phyloP scores from a whole-genome alignment of 2,888 invertebrate species.

The Elegia similella region DNA sequence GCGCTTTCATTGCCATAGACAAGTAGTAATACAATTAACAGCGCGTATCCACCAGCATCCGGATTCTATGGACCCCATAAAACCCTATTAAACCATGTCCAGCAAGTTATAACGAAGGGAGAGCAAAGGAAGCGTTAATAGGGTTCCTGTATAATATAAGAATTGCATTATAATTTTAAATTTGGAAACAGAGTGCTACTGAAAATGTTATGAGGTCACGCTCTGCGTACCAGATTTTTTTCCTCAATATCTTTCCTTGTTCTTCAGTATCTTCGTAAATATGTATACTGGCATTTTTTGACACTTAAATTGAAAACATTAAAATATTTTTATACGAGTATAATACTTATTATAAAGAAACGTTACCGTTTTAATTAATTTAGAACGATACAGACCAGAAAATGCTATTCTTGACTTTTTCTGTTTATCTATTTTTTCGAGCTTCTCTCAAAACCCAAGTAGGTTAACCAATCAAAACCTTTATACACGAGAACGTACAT shows the following conservation, averaged over 20 bases:
- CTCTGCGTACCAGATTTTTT: slow-evolving; percentile 2
- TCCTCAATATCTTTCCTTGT: slow-evolving; percentile 1
- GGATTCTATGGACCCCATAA: background rate
- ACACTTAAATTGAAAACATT: too few species aligned
- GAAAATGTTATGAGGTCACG: slow-evolving; percentile 17
- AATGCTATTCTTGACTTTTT: too few species aligned
- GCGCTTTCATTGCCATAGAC: background rate
- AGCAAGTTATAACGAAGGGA: slow-evolving; percentile 3
- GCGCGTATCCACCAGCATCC: background rate
- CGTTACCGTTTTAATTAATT: too few species aligned
- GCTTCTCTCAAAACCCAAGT: too few species aligned
- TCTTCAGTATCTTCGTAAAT: background rate
- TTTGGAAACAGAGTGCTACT: slow-evolving; percentile 14
- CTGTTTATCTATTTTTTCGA: too few species aligned
- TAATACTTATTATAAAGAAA: too few species aligned
- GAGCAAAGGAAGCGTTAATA: slow-evolving; percentile 15
- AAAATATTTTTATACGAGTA: too few species aligned
- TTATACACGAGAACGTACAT: too few species aligned
- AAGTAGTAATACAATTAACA: background rate
- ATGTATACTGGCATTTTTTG: too few species aligned
- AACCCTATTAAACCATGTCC: slow-evolving; percentile 22
- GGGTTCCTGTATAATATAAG: slow-evolving; percentile 15
- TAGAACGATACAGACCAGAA: too few species aligned
- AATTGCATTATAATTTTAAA: slow-evolving; percentile 19
- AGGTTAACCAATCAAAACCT: too few species aligned